phyloP scores from a whole-genome alignment of 1,140 invertebrate genomes.

The Brachionus plicatilis region DNA sequence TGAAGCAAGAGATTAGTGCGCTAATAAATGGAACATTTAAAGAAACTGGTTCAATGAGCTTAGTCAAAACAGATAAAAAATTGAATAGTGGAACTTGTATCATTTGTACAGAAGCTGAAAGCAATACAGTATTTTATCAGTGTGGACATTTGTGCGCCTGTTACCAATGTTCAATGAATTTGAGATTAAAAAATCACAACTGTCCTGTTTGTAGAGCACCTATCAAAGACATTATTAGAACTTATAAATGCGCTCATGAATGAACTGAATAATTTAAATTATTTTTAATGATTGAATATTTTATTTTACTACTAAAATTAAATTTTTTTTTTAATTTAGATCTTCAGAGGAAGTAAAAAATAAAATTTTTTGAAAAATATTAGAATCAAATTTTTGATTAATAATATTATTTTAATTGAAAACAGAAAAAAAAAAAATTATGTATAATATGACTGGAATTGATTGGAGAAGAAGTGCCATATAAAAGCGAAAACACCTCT shows the following conservation, averaged over 20 bases:
- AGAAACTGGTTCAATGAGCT: background rate
- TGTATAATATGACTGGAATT: no score
- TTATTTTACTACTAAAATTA: background rate
- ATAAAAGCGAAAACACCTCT: no score
- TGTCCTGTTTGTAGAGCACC: conserved; percentile 55
- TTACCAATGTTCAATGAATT: conserved; percentile 48
- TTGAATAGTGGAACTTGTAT: conserved; percentile 50
- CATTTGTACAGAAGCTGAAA: conserved; percentile 50
- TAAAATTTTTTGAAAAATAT: no score
- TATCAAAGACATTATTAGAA: conserved; percentile 52
- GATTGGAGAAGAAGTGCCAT: no score
- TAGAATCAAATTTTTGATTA: no score
- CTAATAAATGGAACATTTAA: background rate
- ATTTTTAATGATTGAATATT: background rate
- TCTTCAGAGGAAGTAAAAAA: no score
- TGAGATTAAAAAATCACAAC: conserved; percentile 44
- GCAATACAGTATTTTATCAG: conserved; percentile 53
- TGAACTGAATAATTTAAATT: background rate
- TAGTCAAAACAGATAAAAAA: conserved; percentile 42
- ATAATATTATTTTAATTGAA: no score
- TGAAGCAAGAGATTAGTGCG: conserved; percentile 51
- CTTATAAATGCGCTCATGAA: conserved; percentile 47
- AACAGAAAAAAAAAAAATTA: no score
- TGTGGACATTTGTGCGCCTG: conserved; percentile 56
- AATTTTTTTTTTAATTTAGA: background rate